phyloP scores from a whole-genome alignment of 2,797 vertebrate species.

The Cetoscarus ocellatus region DNA sequence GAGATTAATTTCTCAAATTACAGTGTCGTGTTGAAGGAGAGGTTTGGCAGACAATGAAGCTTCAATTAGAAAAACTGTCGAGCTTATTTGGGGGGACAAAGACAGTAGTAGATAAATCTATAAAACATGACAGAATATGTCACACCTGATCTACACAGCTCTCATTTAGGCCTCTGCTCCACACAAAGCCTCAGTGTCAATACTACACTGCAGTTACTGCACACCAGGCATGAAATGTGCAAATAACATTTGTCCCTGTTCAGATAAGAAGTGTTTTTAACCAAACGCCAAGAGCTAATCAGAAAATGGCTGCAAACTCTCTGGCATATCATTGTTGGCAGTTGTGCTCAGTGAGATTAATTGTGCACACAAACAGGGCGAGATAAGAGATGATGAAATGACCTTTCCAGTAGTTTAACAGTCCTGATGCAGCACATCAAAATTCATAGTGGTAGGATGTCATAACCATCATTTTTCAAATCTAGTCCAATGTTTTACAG shows the following conservation, averaged over 20 bases:
- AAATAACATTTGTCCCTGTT: slow-evolving; percentile 58
- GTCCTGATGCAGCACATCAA: slow-evolving; percentile 31
- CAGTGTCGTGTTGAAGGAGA: neutral
- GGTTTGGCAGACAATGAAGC: slow-evolving; percentile 2
- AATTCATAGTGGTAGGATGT: neutral
- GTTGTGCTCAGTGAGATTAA: slow-evolving; percentile 39
- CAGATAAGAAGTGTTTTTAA: slow-evolving; percentile 39
- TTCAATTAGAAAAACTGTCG: neutral
- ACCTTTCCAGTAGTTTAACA: slow-evolving; percentile 45
- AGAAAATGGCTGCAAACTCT: slow-evolving; percentile 47
- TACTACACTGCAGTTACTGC: slow-evolving; percentile 47
- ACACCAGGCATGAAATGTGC: slow-evolving; percentile 68
- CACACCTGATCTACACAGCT: slow-evolving; percentile 10
- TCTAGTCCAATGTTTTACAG: neutral
- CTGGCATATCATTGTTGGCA: slow-evolving; percentile 65
- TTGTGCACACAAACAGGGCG: slow-evolving; percentile 25
- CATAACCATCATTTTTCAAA: neutral
- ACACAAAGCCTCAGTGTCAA: slow-evolving; percentile 27
- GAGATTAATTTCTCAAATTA: neutral
- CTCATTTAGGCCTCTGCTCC: slow-evolving; percentile 21
- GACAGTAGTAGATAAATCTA: too few relatives aligned
- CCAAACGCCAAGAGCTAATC: slow-evolving; percentile 36
- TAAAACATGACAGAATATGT: neutral
- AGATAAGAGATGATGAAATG: slow-evolving; percentile 58
- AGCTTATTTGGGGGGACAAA: too few relatives aligned